A percentile compares a stretch with the other conserved stretches of the same genome.
These are phyloP conservation scores for Lasioglossum marginatum DNA, from an alignment of 2,888 invertebrate genomes.

Conservation along the genomic window DNA sequence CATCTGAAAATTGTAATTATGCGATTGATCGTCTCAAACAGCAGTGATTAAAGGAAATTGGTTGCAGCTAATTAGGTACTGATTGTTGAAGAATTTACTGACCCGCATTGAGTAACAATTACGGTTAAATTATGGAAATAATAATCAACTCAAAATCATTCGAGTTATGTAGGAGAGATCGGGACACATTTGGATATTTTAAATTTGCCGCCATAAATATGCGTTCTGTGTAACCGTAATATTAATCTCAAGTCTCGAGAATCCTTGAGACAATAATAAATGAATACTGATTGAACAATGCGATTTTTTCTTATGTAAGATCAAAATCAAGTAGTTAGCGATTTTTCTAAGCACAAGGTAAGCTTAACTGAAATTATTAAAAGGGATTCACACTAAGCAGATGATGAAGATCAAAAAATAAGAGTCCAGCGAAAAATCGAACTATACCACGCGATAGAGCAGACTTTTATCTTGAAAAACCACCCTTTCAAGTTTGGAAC, in stretches of 20 bases:
- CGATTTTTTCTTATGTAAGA: no score
- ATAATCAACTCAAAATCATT: not conserved
- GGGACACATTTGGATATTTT: not conserved
- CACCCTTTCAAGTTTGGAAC: no score
- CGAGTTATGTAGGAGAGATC: not conserved
- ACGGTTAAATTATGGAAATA: not conserved
- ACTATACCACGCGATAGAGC: no score
- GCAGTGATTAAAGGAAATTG: conserved; percentile 10
- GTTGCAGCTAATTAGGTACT: conserved; percentile 10
- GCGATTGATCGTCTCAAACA: not conserved
- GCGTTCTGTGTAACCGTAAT: not conserved
- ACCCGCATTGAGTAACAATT: not conserved
- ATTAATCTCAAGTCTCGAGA: not conserved
- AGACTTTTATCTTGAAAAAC: no score
- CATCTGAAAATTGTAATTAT: conserved; percentile 35
- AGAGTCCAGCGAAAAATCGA: no score
- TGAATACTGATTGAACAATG: no score
- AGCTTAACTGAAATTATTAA: no score
- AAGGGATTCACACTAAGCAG: no score
- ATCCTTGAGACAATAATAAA: no score
- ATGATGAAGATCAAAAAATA: no score
- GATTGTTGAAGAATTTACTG: not conserved
- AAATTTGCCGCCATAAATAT: not conserved
- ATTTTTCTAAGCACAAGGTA: no score
- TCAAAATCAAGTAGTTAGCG: no score